A percentile compares a stretch with the other conserved stretches of the same genome.
Evolutionary conservation across 2,113 vertebrate species (phyloP).

Genomic region (Zosterops pallidus): DNA sequence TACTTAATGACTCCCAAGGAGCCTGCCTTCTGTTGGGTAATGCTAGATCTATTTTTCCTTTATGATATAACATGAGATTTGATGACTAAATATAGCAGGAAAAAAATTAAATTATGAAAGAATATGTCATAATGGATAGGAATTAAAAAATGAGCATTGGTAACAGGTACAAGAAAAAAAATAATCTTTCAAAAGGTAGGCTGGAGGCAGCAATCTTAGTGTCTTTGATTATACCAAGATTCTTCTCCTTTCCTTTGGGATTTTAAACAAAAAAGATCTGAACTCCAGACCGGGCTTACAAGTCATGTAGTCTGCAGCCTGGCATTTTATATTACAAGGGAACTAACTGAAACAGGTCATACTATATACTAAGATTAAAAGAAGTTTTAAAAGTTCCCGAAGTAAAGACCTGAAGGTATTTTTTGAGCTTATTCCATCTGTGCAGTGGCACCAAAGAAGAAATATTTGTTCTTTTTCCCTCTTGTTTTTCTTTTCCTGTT

Average conservation of each 20-base stretch:
- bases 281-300: not conserved
- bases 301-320: not conserved
- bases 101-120: not conserved
- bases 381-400: not conserved
- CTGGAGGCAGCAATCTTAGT: not conserved
- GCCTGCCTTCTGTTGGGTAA: not conserved
- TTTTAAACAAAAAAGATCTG: not conserved
- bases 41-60: not conserved
- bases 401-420: not conserved
- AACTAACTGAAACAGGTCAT: not conserved
- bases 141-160: not conserved
- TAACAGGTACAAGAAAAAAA: not conserved
- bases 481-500: not conserved
- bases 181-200: not conserved
- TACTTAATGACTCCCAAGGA: conserved; percentile 10
- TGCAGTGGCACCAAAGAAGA: not conserved
- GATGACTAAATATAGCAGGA: not conserved
- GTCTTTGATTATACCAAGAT: not conserved
- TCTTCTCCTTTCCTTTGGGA: not conserved
- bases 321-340: not conserved
- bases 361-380: not conserved
- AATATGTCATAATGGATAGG: not conserved
- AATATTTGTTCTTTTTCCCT: not conserved
- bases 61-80: not conserved
- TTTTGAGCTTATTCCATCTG: not conserved